Conservation (phyloP, 2,888 invertebrate genomes). For the Embidobia sp. region DNA sequence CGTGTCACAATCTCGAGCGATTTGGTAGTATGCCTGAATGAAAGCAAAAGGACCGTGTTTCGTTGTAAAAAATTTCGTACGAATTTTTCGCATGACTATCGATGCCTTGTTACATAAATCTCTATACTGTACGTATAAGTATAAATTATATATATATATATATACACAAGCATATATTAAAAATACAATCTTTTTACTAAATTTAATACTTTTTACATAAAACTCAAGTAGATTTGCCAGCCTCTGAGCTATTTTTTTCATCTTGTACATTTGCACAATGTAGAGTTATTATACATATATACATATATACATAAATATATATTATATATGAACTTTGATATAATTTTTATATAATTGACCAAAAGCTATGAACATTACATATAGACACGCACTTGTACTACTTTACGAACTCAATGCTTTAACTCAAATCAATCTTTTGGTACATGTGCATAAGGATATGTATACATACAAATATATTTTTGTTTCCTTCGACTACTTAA, state of each 20-base stretch:
- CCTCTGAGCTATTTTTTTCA: slow-evolving; percentile 47
- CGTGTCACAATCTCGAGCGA: too few species aligned
- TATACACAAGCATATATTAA: slow-evolving; percentile 40
- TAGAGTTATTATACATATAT: slow-evolving; percentile 26
- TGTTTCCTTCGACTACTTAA: too few species aligned
- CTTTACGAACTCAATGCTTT: slow-evolving; percentile 14
- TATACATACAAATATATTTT: slow-evolving; percentile 38
- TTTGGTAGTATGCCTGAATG: too few species aligned
- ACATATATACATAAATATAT: slow-evolving; percentile 15
- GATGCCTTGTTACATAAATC: slow-evolving; percentile 56
- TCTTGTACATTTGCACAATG: slow-evolving; percentile 52
- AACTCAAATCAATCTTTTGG: slow-evolving; percentile 34
- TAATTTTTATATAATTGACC: slow-evolving; percentile 55
- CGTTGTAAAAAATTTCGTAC: slow-evolving; percentile 52
- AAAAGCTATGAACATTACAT: slow-evolving; percentile 43
- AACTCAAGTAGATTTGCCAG: slow-evolving; percentile 48
- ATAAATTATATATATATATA: too few species aligned
- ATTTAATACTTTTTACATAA: slow-evolving; percentile 57
- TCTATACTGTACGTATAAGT: too few species aligned
- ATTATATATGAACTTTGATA: slow-evolving; percentile 41
- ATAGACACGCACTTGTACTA: slow-evolving; percentile 43
- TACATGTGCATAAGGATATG: slow-evolving; percentile 36
- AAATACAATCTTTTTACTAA: slow-evolving; percentile 53
- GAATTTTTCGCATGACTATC: slow-evolving; percentile 55
- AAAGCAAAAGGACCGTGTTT: slow-evolving; percentile 21